Base-by-base conservation (phyloP, 2,888 invertebrate species). In the Subacronicta megacephala region DNA sequence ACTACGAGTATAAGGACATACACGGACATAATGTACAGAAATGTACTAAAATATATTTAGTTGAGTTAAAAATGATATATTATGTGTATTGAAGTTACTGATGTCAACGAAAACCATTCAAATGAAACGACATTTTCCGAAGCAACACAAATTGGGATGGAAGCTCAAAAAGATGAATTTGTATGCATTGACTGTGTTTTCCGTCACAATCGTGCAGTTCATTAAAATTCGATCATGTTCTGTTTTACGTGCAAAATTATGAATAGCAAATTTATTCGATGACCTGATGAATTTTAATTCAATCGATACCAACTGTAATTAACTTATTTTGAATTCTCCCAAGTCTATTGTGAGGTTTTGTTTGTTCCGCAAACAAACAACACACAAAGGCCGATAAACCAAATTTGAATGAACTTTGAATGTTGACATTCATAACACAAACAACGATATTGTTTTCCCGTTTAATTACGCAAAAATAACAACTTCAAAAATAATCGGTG, bases 241-340 rank as follows among this genome's bases (percentile, higher is more conserved):
- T 31, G 6, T 40, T 33, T 55, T 16, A 17, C 23, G 5, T 15
- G 13, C 3, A 18, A 3, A 46, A 56, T 64, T 1, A 36, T 33
- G 17, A 59, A 45, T 35, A 18, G 17, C 7, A 31, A 20, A 35
- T 44, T 15, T 33, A 64, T 64, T 46, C 31, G 6, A 60, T 36
- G 12, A 43, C 10, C 9, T 16, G 9, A 13, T 0, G 17, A 40
- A 42, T 10, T 3, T 13, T 31, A 13, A 36, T 15, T 18, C 5
- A 26, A 18, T 23, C 31, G 9, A 3, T 7, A 20, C n/a, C n/a
- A n/a, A n/a, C 5, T 18, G 36, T 23, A 12, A 43, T 31, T 33
- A 16, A 29, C 7, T 35, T 7, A 13, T 6, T 1, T 16, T 37
- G n/a, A 6, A 17, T 0, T 20, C 9, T 23, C 4, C 6, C 3